These are phyloP conservation scores for Drosophila sp. DNA, from an alignment of 1,140 invertebrate species.

Conservation along the genomic window DNA sequence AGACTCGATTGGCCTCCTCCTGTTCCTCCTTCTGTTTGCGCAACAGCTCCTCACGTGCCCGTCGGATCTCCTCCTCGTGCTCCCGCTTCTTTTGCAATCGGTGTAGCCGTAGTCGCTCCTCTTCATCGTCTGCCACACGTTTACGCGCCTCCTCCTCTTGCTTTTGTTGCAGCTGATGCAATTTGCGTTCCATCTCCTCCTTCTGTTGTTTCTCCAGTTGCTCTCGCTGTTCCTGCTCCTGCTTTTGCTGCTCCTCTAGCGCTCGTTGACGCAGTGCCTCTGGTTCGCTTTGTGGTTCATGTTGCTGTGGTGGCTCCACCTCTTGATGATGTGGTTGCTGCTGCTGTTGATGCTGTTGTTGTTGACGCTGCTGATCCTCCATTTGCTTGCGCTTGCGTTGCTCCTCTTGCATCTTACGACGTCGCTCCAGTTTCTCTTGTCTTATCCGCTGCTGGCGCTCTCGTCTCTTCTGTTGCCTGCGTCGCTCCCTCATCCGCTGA, in stretches of 20 bases:
- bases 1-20: constrained; percentile 52
- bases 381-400: constrained; percentile 37
- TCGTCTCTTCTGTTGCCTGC: constrained; percentile 54
- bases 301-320: constrained; percentile 39
- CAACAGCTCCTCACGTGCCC: constrained; percentile 51
- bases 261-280: constrained; percentile 57
- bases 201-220: constrained; percentile 41
- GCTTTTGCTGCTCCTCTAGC: constrained; percentile 44
- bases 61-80: constrained; percentile 57
- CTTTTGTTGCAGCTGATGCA: constrained; percentile 51
- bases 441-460: constrained; percentile 60
- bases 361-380: constrained; percentile 51
- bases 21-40: constrained; percentile 58
- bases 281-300: constrained; percentile 44
- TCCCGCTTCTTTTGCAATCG: constrained; percentile 60
- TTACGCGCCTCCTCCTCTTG: constrained; percentile 54
- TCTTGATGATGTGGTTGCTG: constrained; percentile 24
- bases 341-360: constrained; percentile 27
- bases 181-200: constrained; percentile 36
- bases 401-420: constrained; percentile 39
- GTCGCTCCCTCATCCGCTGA: constrained; percentile 69
- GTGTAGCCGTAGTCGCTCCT: constrained; percentile 46
- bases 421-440: constrained; percentile 53
- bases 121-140: constrained; percentile 53
- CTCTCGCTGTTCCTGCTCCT: constrained; percentile 29